Evolutionary conservation across 2,113 vertebrate genomes (phyloP).

Genomic region (Poeciliopsis prolifica): DNA sequence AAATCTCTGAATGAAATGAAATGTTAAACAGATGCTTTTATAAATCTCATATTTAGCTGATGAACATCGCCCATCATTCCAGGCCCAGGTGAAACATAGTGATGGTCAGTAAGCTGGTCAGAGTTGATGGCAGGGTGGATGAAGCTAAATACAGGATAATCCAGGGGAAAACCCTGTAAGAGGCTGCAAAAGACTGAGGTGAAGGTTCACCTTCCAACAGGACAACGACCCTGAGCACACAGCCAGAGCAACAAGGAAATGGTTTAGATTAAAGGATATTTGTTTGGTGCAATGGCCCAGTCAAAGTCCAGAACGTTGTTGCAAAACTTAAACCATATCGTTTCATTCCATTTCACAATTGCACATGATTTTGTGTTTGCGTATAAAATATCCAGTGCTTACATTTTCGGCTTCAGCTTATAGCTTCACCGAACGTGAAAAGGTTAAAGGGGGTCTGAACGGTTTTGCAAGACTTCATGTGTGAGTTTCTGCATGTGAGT

Average conservation of each 20-base stretch:
- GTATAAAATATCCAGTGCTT: neutral
- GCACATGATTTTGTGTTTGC: neutral
- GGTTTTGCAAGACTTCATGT: neutral
- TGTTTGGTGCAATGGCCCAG: neutral
- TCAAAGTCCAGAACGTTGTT: neutral
- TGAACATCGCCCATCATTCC: neutral
- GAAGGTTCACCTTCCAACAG: no score
- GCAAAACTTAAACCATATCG: neutral
- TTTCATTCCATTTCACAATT: neutral
- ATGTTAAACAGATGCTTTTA: neutral
- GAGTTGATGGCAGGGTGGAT: neutral
- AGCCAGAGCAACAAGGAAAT: neutral
- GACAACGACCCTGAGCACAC: no score
- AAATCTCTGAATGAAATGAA: neutral
- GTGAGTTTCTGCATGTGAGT: conserved; percentile 5
- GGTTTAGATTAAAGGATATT: neutral
- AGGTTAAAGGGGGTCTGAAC: neutral
- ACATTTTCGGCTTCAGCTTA: no score
- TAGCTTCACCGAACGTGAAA: no score
- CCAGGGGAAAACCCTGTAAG: no score
- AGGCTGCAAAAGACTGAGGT: no score
- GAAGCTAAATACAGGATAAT: no score
- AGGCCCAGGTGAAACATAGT: neutral
- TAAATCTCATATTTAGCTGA: neutral
- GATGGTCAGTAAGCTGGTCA: neutral